Evolutionary conservation across 2,797 vertebrate species (phyloP).

Genomic region (Pseudomugil tenellus): DNA sequence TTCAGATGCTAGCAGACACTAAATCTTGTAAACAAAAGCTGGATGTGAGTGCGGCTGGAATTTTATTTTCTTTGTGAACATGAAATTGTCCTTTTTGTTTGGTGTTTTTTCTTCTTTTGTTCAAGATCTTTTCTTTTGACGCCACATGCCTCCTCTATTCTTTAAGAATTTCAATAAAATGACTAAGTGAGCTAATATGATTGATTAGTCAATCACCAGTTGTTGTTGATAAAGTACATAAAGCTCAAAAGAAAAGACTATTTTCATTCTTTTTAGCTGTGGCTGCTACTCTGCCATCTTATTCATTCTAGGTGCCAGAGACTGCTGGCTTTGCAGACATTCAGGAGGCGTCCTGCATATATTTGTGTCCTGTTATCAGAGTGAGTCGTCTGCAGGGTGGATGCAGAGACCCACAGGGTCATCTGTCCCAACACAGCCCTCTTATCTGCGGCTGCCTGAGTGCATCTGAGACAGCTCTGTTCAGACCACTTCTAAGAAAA

Average conservation of each 20-base stretch:
- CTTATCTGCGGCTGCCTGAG: constrained; percentile 59
- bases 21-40: neutral
- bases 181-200: neutral
- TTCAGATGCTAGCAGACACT: constrained; percentile 1
- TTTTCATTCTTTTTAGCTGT: neutral
- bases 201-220: neutral
- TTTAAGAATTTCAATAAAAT: neutral
- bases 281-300: neutral
- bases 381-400: constrained; percentile 52
- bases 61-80: neutral
- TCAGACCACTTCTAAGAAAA: constrained; percentile 29
- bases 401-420: constrained; percentile 42
- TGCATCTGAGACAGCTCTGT: constrained; percentile 34
- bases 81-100: neutral
- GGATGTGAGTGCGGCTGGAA: neutral
- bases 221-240: neutral
- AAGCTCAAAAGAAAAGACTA: neutral
- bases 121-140: neutral
- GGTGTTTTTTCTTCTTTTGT: neutral
- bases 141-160: neutral
- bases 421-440: constrained; percentile 49
- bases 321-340: constrained; percentile 25
- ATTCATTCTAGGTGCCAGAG: constrained; percentile 24
- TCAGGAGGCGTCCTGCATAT: constrained; percentile 41
- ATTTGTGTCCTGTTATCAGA: constrained; percentile 65